phyloP scores from a whole-genome alignment of 2,888 invertebrate species.

The Euclidia mi region DNA sequence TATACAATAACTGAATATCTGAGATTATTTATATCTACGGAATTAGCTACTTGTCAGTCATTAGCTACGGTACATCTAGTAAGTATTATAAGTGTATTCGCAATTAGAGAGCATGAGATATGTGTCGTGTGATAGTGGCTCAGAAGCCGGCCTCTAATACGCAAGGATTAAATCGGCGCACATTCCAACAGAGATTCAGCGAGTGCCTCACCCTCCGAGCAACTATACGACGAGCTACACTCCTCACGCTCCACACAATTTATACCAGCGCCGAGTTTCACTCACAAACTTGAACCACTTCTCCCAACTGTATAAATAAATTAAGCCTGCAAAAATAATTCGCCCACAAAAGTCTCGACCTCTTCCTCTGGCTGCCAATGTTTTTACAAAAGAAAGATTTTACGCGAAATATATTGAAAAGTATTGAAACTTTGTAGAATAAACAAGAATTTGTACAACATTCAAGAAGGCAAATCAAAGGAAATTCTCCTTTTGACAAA shows the following conservation, averaged over 20 bases:
- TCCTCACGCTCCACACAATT: slow-evolving; percentile 63
- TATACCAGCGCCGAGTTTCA: slow-evolving; percentile 67
- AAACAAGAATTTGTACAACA: slow-evolving; percentile 41
- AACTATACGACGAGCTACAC: slow-evolving; percentile 55
- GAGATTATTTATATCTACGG: slow-evolving; percentile 35
- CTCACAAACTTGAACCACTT: slow-evolving; percentile 58
- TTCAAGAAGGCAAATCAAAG: slow-evolving; percentile 62
- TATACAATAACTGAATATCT: slow-evolving; percentile 23
- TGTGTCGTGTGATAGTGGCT: slow-evolving; percentile 67
- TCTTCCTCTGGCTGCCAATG: slow-evolving; percentile 23
- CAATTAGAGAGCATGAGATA: slow-evolving; percentile 72
- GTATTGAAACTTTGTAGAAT: slow-evolving; percentile 32
- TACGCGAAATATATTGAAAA: slow-evolving; percentile 33
- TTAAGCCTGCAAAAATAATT: slow-evolving; percentile 42
- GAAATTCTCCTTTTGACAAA: slow-evolving; percentile 64
- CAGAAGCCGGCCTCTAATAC: slow-evolving; percentile 58
- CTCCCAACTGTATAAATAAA: slow-evolving; percentile 60
- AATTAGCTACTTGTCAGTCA: slow-evolving; percentile 48
- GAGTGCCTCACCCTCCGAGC: slow-evolving; percentile 31
- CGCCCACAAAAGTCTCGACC: slow-evolving; percentile 25
- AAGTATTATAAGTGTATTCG: slow-evolving; percentile 57
- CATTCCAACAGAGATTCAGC: slow-evolving; percentile 69
- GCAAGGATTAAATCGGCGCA: slow-evolving; percentile 71
- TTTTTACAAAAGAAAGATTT: slow-evolving; percentile 24
- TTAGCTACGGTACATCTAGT: slow-evolving; percentile 28